phyloP scores from a whole-genome alignment of 2,888 invertebrate genomes.

The Pediacus dermestoides region DNA sequence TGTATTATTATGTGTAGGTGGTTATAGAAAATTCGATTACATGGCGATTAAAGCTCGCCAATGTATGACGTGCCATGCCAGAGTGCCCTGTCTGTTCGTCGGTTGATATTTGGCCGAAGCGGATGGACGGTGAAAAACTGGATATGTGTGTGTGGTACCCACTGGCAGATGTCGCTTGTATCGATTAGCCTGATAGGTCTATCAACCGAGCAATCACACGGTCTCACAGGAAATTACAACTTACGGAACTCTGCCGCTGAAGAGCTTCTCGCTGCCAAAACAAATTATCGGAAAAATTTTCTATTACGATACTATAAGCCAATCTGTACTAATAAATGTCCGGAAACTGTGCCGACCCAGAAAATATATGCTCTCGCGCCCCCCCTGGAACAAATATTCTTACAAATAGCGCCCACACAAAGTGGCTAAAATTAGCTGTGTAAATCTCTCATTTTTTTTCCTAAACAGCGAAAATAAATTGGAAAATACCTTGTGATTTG shows the following conservation, averaged over 20 bases:
- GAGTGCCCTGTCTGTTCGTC: too few relatives aligned
- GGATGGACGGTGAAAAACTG: too few relatives aligned
- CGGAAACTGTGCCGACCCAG: conserved; percentile 3
- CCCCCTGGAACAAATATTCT: conserved; percentile 4
- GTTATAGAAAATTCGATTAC: too few relatives aligned
- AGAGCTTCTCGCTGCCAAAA: conserved; percentile 21
- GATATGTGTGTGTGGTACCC: not conserved
- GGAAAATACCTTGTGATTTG: too few relatives aligned
- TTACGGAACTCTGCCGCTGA: conserved; percentile 21
- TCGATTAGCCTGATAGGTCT: conserved; percentile 24
- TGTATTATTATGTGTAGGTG: too few relatives aligned
- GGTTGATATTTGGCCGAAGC: too few relatives aligned
- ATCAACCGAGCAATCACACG: conserved; percentile 25
- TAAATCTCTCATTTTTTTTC: too few relatives aligned
- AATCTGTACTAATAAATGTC: conserved; percentile 20
- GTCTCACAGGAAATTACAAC: conserved; percentile 28
- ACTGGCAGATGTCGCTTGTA: conserved; percentile 13
- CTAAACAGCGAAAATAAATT: too few relatives aligned
- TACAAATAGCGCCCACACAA: conserved; percentile 4
- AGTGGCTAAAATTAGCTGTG: too few relatives aligned
- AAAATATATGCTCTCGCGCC: not conserved
- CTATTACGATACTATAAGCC: conserved; percentile 17
- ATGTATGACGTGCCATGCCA: too few relatives aligned
- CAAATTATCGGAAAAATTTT: conserved; percentile 25
- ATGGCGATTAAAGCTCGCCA: too few relatives aligned